Evolutionary conservation across 2,113 vertebrate species (phyloP).

Genomic region (Trogon surrucura): DNA sequence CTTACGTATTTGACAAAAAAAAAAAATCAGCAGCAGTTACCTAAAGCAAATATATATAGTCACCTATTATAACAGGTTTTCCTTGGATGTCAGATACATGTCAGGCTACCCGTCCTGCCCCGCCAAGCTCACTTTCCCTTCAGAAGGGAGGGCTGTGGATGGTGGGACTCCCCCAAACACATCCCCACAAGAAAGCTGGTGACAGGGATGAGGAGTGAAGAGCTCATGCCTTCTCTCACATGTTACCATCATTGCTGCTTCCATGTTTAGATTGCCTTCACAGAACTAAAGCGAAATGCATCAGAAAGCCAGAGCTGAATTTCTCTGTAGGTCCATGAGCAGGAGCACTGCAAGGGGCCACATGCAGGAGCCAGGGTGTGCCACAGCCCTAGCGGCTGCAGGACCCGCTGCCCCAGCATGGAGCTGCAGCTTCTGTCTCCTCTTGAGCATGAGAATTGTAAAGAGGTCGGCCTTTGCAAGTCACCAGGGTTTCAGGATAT

Average conservation of each 20-base stretch:
- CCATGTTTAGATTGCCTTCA: not conserved
- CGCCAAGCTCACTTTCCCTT: not conserved
- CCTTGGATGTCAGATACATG: not conserved
- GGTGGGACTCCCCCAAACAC: not conserved
- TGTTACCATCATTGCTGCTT: not conserved
- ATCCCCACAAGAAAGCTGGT: not conserved
- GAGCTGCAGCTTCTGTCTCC: not conserved
- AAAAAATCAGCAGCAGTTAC: not conserved
- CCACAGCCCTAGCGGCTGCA: not conserved
- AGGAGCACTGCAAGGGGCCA: not conserved
- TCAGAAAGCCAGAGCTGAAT: no score
- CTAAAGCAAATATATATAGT: not conserved
- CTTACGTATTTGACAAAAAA: not conserved
- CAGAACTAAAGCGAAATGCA: not conserved
- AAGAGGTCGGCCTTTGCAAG: not conserved
- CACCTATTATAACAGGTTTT: not conserved
- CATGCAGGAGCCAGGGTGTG: not conserved
- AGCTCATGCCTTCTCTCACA: not conserved
- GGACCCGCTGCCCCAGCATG: no score
- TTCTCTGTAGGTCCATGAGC: rapidly evolving
- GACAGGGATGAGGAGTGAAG: no score
- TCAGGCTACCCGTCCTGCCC: not conserved
- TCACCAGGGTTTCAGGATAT: not conserved
- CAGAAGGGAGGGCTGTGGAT: not conserved
- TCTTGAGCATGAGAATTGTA: not conserved